phyloP scores from a whole-genome alignment of 2,113 vertebrate genomes.

The Laticauda laticaudata region DNA sequence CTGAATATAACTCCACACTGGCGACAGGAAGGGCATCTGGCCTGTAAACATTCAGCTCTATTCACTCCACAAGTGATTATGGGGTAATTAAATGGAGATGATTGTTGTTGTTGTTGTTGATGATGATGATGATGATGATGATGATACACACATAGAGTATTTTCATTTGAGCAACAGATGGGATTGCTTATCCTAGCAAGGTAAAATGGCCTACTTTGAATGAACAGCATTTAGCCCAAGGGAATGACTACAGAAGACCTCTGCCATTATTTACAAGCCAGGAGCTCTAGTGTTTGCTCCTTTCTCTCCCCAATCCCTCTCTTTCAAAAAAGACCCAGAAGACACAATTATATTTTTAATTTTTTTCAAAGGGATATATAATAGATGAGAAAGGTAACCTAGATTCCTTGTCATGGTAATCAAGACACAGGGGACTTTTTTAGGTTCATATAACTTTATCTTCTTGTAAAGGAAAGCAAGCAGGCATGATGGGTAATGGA shows the following conservation, averaged over 20 bases:
- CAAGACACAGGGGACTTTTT: background rate
- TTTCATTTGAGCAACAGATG: background rate
- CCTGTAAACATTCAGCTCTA: no score
- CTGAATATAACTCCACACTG: no score
- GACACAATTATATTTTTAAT: background rate
- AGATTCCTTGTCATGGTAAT: background rate
- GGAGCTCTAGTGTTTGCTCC: background rate
- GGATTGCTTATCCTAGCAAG: background rate
- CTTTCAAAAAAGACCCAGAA: background rate
- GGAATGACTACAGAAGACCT: background rate
- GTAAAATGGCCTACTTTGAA: background rate
- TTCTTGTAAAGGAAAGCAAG: background rate
- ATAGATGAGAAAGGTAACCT: background rate
- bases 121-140: no score
- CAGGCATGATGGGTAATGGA: background rate
- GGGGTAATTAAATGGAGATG: no score
- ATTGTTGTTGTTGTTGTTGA: no score
- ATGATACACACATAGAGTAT: background rate
- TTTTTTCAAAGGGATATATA: background rate
- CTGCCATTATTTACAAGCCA: background rate
- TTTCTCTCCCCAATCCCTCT: background rate
- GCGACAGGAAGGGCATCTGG: no score
- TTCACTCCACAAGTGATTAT: no score
- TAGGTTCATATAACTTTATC: background rate
- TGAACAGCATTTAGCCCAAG: background rate